Evolutionary conservation across 2,113 vertebrate genomes (phyloP).

Genomic region (Sapajus apella): DNA sequence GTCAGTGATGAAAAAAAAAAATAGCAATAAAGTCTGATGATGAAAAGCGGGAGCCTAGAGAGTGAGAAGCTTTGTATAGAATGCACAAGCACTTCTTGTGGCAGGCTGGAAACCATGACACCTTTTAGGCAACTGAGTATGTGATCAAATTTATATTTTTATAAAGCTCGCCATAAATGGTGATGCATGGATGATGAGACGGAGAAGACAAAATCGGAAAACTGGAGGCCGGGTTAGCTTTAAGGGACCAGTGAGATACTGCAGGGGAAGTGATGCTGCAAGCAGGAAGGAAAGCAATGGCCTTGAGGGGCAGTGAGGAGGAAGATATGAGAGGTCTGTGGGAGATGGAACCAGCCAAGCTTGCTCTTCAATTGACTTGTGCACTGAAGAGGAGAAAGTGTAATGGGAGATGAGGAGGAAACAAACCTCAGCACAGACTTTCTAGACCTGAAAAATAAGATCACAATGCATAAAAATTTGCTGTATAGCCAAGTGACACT

Average conservation of each 20-base stretch:
- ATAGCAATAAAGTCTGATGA: not conserved
- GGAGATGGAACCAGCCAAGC: not conserved
- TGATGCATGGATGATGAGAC: not conserved
- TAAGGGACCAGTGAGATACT: not conserved
- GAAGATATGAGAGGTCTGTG: not conserved
- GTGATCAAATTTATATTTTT: not conserved
- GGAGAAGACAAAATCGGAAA: not conserved
- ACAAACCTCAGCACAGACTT: not conserved
- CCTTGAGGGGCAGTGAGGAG: not conserved
- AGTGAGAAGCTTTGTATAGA: not conserved
- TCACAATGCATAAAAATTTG: not conserved
- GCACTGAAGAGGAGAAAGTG: not conserved
- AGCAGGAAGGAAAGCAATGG: too few relatives aligned
- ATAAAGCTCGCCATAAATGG: not conserved
- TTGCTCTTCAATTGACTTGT: not conserved
- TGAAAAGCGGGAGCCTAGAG: not conserved
- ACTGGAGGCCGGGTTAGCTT: not conserved
- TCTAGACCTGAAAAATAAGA: not conserved
- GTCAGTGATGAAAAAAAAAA: not conserved
- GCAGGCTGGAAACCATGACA: not conserved
- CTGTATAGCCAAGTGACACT: not conserved
- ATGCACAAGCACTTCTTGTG: not conserved
- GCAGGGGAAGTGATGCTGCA: not conserved
- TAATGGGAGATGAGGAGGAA: not conserved
- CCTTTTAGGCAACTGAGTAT: not conserved